Evolutionary conservation across 2,113 vertebrate genomes (phyloP), one percentile per base, ranked within the genome.

Genomic region (Eudyptes chrysolophus): DNA sequence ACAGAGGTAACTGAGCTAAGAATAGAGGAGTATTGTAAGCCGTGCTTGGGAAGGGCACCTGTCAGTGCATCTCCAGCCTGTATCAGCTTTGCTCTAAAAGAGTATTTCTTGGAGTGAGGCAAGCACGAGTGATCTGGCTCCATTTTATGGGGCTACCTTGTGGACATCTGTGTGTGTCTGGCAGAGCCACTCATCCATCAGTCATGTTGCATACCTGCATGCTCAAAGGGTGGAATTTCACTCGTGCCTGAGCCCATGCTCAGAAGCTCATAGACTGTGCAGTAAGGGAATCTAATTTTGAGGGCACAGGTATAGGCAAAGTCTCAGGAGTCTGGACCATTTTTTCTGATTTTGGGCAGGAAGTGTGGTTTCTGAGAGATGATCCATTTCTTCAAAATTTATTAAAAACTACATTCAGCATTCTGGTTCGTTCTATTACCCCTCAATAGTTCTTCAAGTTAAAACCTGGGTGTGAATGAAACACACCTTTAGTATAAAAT

Each of bases 201-300:
- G 13, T 5, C 24, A 3, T 5, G 44, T 5, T 30, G n/a, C 36
- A n/a, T 9, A 16, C 13, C 29, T 24, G 36, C 0, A 1, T 2
- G 46, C 76, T 16, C 57, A 9, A 4, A 5, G 48, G 84, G 66
- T 48, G 76, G 52, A 30, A 58, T 29, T 48, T 54, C 16, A 5
- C n/a, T 42, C 20, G 5, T 40, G 44, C 18, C 52, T 27, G 52
- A 60, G 26, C 7, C 34, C 11, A 1, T 13, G 54, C 32, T 51
- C 15, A 12, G 78, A 77, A 57, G 54, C 48, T 74, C 9, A 12
- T 25, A 48, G 76, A 44, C 64, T 52, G 24, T 19, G 11, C 49
- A 19, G 29, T 7, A 27, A 16, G 13, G 20, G 60, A 36, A 52
- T 42, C 40, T 40, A 19, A n/a, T 72, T 42, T 19, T 72, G 25